Conservation (phyloP, 2,797 vertebrate genomes). For the Poeciliopsis presidionis region DNA sequence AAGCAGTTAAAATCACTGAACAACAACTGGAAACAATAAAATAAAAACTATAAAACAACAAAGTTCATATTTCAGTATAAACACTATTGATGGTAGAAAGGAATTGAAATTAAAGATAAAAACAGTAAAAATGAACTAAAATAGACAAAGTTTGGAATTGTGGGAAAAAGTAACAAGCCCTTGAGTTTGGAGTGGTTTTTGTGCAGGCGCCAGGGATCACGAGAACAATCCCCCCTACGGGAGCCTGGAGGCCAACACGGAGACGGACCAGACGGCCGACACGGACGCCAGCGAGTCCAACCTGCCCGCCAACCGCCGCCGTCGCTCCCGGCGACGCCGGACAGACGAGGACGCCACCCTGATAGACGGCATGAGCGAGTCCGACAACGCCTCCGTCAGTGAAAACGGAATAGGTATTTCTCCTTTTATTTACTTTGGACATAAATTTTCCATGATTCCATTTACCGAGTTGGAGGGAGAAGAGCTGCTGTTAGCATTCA, state of each 20-base stretch:
- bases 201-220: conserved; percentile 87
- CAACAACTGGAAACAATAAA: too few species aligned
- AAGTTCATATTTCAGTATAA: too few species aligned
- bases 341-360: conserved; percentile 96
- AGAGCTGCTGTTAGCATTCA: conserved; percentile 13
- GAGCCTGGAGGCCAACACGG: conserved; percentile 89
- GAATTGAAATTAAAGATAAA: too few species aligned
- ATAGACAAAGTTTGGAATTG: too few species aligned
- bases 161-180: too few species aligned
- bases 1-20: too few species aligned
- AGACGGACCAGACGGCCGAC: conserved; percentile 97
- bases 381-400: conserved; percentile 94
- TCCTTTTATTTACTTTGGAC: background rate
- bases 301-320: conserved; percentile 89
- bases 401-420: conserved; percentile 93
- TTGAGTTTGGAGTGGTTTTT: background rate
- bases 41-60: too few species aligned
- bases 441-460: background rate
- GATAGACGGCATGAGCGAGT: conserved; percentile 97
- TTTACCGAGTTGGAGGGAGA: background rate
- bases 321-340: conserved; percentile 92
- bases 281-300: conserved; percentile 96
- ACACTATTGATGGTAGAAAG: too few species aligned
- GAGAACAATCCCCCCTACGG: conserved; percentile 89
- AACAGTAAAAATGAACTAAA: too few species aligned